phyloP scores from a whole-genome alignment of 2,797 vertebrate species.

The Novumbra hubbsi region DNA sequence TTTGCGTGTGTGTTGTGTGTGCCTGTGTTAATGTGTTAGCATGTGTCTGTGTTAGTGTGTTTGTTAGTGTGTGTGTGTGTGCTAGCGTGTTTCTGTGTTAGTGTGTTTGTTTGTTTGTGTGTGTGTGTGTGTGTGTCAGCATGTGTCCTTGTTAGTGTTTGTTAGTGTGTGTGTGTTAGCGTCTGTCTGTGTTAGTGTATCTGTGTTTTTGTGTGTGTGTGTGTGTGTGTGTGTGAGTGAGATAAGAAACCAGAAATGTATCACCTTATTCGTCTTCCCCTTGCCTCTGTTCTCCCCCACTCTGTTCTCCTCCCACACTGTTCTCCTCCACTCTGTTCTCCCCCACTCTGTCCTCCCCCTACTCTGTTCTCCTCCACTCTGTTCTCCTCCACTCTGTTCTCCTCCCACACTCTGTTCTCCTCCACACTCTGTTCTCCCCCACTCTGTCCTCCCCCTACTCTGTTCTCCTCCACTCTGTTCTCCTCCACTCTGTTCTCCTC shows the following conservation, averaged over 20 bases:
- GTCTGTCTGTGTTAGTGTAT: slow-evolving; percentile 51
- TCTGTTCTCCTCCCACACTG: not conserved
- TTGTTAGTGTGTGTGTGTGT: slow-evolving; percentile 55
- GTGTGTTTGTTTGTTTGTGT: too few species aligned
- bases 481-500: slow-evolving; percentile 65
- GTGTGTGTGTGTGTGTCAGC: slow-evolving; percentile 65
- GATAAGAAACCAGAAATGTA: slow-evolving; percentile 49
- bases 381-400: slow-evolving; percentile 63
- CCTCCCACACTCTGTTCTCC: not conserved
- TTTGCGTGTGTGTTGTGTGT: too few species aligned
- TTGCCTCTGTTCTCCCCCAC: not conserved
- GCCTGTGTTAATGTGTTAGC: too few species aligned
- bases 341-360: slow-evolving; percentile 49
- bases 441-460: slow-evolving; percentile 18
- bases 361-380: slow-evolving; percentile 30
- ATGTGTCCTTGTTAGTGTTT: slow-evolving; percentile 26
- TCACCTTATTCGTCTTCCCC: not conserved
- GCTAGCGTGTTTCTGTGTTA: too few species aligned
- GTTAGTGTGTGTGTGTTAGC: slow-evolving; percentile 61
- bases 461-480: slow-evolving; percentile 37
- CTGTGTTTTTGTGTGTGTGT: slow-evolving; percentile 44
- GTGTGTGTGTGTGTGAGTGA: slow-evolving; percentile 65
- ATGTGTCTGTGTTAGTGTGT: slow-evolving; percentile 62
- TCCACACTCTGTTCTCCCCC: slow-evolving; percentile 52
- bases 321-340: slow-evolving; percentile 53